Base-by-base conservation (phyloP, 1,140 invertebrate genomes). In the Bemisia tabaci region DNA sequence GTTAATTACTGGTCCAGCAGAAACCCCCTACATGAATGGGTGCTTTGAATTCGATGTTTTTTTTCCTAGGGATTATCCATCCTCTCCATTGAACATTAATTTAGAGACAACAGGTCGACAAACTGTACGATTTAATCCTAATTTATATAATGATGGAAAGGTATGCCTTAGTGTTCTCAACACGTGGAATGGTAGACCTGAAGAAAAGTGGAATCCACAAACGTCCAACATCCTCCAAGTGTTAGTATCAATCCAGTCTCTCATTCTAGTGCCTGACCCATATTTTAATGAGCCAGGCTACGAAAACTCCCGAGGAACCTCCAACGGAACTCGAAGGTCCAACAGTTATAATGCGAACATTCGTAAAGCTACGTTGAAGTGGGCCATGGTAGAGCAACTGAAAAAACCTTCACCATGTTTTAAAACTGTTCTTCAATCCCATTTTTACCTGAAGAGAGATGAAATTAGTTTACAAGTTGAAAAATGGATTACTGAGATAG, bases 281-380 rank as follows among this genome's bases (percentile, higher is more conserved):
- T 98, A 97, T 78, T 98, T 97, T 79, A 98, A 98, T 80, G 95
- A 98, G 78, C 95, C 95, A 24, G 95, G 95, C 24, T 97, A 95
- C 79, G 95, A 98, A 80, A 83, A 94, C 68, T 91, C 90, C 66
- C 82, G 93, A 58, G 93, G 93, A 63, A 94, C 93, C 62, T 85
- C 91, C 23, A 86, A 87, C 26, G 95, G 93, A 69, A 91, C 86
- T 71, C 88, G 89, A 75, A 93, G 90, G 77, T 91, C 89, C 71
- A 82, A 89, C 72, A 94, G 96, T 77, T 97, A 97, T 79, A 96
- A 97, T 78, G 88, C 92, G 69, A 96, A n/a, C n/a, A n/a, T n/a
- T n/a, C n/a, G n/a, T n/a, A n/a, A 95, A 79, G 94, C 94, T 5
- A 95, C 92, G 65, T 90, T 94, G 48, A 88, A 92, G 74, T 97